A percentile compares a stretch with the other conserved stretches of the same genome.
These are phyloP conservation scores for Enteromius fasciolatus DNA, from an alignment of 2,797 vertebrate genomes.

Conservation along the genomic window DNA sequence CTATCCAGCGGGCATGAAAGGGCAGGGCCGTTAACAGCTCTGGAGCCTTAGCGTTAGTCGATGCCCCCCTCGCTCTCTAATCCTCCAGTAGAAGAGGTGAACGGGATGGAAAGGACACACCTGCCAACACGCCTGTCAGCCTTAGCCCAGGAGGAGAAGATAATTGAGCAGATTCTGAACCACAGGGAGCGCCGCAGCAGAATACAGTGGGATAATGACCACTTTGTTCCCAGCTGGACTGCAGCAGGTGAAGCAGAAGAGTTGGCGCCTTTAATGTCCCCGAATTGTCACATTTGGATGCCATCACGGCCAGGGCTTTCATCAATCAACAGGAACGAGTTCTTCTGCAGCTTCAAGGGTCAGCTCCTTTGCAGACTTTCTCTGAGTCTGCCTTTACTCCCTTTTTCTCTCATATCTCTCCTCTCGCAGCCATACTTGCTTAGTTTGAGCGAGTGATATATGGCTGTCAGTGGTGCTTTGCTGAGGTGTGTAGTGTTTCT, in stretches of 20 bases:
- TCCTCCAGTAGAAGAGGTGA: conserved; percentile 72
- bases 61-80: conserved; percentile 70
- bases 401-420: conserved; percentile 37
- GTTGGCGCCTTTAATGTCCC: conserved; percentile 69
- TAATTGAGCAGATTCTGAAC: conserved; percentile 73
- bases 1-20: conserved; percentile 68
- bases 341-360: conserved; percentile 41
- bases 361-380: conserved; percentile 17
- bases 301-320: conserved; percentile 65
- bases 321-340: conserved; percentile 63
- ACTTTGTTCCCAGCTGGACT: conserved; percentile 72
- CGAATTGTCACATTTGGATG: conserved; percentile 70
- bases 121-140: conserved; percentile 79
- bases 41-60: conserved; percentile 66
- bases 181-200: conserved; percentile 65
- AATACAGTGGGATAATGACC: conserved; percentile 73
- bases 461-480: conserved; percentile 45
- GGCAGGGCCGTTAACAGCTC: conserved; percentile 65
- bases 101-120: conserved; percentile 73
- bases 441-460: conserved; percentile 42
- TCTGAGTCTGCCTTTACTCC: background rate
- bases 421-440: conserved; percentile 23
- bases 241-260: conserved; percentile 68
- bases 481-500: conserved; percentile 29
- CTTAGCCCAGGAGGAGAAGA: conserved; percentile 65